Evolutionary conservation across 1,140 invertebrate species (phyloP), one percentile per base, ranked within the genome.

Genomic region (Delia radicum): DNA sequence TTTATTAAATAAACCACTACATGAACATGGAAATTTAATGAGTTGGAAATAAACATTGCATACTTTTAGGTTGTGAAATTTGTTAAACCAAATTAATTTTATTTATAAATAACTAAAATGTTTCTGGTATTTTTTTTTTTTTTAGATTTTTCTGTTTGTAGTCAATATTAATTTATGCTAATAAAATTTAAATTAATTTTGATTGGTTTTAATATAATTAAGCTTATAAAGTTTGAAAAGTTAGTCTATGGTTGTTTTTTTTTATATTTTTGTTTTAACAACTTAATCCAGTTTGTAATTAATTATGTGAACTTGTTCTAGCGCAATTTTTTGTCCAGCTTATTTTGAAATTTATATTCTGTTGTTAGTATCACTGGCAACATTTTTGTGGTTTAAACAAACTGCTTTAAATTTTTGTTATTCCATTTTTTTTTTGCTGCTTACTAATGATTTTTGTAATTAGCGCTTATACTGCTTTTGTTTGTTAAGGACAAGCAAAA

Each of bases 391-490:
- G 18, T 8, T 21, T 48, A 15, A 12, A 48, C 0, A 55, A 55
- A 21, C 18, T 8, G 24, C 4, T 55, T 55, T 2, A 55, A 55
- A 21, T 55, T 55, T 8, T 21, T 21, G 5, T 55, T 8, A 21
- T 21, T 55, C n/a, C 48, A 10, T 55, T 55, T 21, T 21, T 21
- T 8, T 5, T 8, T n/a, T 21, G 2, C 2, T 8, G 1, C 48
- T n/a, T n/a, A 55, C 48, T 55, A 55, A 55, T 55, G 48, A 55
- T 55, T n/a, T 24, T 55, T n/a, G 48, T 55, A 55, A 55, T 55
- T 55, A 55, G 48, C 18, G 21, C 7, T 55, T 18, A 55, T 55
- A 21, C 10, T 3, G 21, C 6, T 48, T 48, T 21, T 55, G n/a
- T n/a, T n/a, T n/a, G n/a, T n/a, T n/a, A n/a, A n/a, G n/a, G n/a